Evolutionary conservation across 2,797 vertebrate species (phyloP), one percentile per base, ranked within the genome.

Genomic region (Phyllotis vaccarum): DNA sequence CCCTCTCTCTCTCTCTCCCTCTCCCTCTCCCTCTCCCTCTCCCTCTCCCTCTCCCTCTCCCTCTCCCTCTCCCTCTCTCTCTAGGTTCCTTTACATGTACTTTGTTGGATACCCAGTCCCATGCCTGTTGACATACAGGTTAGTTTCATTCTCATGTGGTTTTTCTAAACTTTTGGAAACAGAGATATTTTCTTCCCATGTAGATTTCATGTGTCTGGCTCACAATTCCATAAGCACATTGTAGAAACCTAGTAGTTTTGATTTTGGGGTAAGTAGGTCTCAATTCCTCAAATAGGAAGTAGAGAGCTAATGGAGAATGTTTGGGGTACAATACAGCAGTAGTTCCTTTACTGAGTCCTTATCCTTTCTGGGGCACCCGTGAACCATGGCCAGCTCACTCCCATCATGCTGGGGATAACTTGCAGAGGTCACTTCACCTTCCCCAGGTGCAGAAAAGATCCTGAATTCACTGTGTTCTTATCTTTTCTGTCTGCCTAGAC

Each of bases 221-320:
- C 60, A 78, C 21, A 31, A 62, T 10, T 83, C 43, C n/a, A 60
- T 31, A 43, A 43, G 46, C 46, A 17, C 43, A 78, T 21, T 14
- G 31, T 27, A 24, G 52, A 29, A 7, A 46, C 0, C 27, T n/a
- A 21, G 10, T 22, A 31, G 37, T 66, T 10, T 7, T 27, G 5
- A 76, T n/a, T 68, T 6, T 27, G 37, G 31, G 37, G 2, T 2
- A 2, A 4, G 5, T 58, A 24, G 16, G 40, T 52, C 22, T 56
- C n/a, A 31, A 0, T 79, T 17, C 24, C 43, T 58, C 46, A 34
- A 40, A 56, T 3, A 27, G 37, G 10, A 52, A 9, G 19, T 54
- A 19, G 31, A 54, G 0, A 3, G 72, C 5, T 19, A 6, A 29
- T 10, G 0, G 37, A 6, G 19, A 5, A 14, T 6, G 66, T 34